Evolutionary conservation across 2,888 invertebrate species (phyloP).

Genomic region (Orthosia gracilis): DNA sequence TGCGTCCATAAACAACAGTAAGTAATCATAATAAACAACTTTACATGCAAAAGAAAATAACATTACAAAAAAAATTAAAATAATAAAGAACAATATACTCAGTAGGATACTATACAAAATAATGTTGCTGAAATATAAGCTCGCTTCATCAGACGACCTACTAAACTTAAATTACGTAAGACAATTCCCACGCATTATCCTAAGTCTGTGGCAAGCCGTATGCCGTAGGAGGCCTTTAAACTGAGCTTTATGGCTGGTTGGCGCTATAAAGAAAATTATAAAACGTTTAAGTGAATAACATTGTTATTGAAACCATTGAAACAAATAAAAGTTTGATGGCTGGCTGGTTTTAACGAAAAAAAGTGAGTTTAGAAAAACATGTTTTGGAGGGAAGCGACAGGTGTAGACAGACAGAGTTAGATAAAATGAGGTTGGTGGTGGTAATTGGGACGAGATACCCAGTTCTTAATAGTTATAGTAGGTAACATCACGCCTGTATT

Average conservation of each 20-base stretch:
- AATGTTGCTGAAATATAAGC: slow-evolving; percentile 29
- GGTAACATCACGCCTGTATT: too few species aligned
- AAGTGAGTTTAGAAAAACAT: background rate
- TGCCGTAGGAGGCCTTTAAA: slow-evolving; percentile 65
- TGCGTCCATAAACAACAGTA: background rate
- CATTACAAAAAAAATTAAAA: slow-evolving; percentile 10
- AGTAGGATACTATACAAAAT: slow-evolving; percentile 1
- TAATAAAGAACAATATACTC: slow-evolving; percentile 34
- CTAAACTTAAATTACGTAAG: slow-evolving; percentile 61
- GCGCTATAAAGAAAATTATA: slow-evolving; percentile 69
- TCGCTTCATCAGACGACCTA: slow-evolving; percentile 31
- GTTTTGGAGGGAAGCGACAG: background rate
- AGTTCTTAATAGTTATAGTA: too few species aligned
- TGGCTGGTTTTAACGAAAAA: background rate
- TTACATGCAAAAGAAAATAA: background rate
- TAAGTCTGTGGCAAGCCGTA: slow-evolving; percentile 57
- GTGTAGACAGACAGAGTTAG: background rate
- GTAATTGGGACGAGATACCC: too few species aligned
- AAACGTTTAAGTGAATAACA: slow-evolving; percentile 69
- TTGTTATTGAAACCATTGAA: slow-evolving; percentile 70
- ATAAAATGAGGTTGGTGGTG: too few species aligned
- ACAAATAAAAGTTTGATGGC: slow-evolving; percentile 42
- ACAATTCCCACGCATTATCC: slow-evolving; percentile 59
- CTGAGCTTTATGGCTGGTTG: slow-evolving; percentile 69
- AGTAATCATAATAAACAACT: slow-evolving; percentile 30